Base-by-base conservation (phyloP, 2,888 invertebrate species). In the Zonitis immaculata region DNA sequence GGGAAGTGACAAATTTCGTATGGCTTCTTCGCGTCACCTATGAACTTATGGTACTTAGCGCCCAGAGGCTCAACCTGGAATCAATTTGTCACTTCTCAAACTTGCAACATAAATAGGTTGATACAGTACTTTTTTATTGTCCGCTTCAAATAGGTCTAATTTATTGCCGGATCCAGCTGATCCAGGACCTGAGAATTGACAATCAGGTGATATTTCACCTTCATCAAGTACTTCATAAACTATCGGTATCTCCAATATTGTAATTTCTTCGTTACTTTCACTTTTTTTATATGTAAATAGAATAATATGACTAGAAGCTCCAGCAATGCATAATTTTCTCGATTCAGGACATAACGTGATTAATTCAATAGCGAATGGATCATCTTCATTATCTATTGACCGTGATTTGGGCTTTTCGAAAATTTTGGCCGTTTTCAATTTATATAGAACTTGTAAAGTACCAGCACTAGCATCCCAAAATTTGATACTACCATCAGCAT, bases 401-500 rank as follows among this genome's bases (percentile, higher is more conserved):
- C 82, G 79, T 52, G 82, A 77, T 71, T 80, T 83, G 60, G 86
- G 85, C 70, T 86, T 85, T 73, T 91, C 91, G 75, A 91, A 90
- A 51, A 89, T 83, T 81, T 97, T 96, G 65, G 93, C 91, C 73
- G 96, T 96, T 82, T 97, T 98, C 71, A 98, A 80, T 82, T 97
- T 97, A 81, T 98, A 98, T 72, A 98, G 83, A 70, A 96, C 89
- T 82, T 97, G 96, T 67, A 99, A 82, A 58, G 92, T 91, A 63
- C 95, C 95, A 49, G 94, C 95, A 71, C 95, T 95, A 44, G 95
- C 95, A 77, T 99, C 98, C 98, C 98, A 99, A 78, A 99, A 99
- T 77, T 97, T 97, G 52, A 99, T 83, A 72, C 95, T 95, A 48
- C 99, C 99, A 78, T 99, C 99, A 61, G 96, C 92, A 78, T 98